Evolutionary conservation across 2,888 invertebrate species (phyloP), one percentile per base, ranked within the genome.

Genomic region (Dermolepida albohirtum): DNA sequence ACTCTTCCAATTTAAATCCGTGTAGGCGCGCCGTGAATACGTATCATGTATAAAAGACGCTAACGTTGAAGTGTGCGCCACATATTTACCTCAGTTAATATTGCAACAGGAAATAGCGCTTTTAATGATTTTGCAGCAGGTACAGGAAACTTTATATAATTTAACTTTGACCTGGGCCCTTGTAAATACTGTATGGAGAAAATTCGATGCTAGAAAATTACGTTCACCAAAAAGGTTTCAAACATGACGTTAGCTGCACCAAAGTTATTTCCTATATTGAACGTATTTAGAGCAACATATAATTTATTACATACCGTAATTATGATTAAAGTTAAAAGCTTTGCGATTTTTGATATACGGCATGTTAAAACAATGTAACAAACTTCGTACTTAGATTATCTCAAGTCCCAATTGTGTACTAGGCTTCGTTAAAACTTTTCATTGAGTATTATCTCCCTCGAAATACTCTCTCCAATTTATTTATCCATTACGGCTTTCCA

Each of bases 31-130:
- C 34, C 14, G 52, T 54, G 34, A 54, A 54, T 54, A 54, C 34
- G 6, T 34, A 34, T 34, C 34, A 10, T 34, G 34, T 40, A 16
- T 14, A 54, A 54, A 39, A 54, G 54, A 14, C 54, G 16, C 16
- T 39, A 39, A 40, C 16, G 16, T 54, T 10, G 8, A 1, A 16
- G 8, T 39, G 39, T 54, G 16, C 39, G 40, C n/a, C 40, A 54
- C 14, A 34, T 12, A 54, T 16, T 54, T 16, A 5, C 10, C 7
- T 16, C 16, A 7, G 39, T 39, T 54, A 54, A 40, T 16, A 34
- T 54, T 54, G 54, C 54, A 40, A 34, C 54, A 54, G 14, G 54
- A 54, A 54, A 54, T 54, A 54, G 17, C 17, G 40, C 39, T 54
- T 54, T 54, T 54, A 54, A 54, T 54, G 54, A 54, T 54, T 54